A percentile compares a stretch with the other conserved stretches of the same genome.
Evolutionary conservation across 2,888 invertebrate genomes (phyloP).

Genomic region (Eilema griseolum): DNA sequence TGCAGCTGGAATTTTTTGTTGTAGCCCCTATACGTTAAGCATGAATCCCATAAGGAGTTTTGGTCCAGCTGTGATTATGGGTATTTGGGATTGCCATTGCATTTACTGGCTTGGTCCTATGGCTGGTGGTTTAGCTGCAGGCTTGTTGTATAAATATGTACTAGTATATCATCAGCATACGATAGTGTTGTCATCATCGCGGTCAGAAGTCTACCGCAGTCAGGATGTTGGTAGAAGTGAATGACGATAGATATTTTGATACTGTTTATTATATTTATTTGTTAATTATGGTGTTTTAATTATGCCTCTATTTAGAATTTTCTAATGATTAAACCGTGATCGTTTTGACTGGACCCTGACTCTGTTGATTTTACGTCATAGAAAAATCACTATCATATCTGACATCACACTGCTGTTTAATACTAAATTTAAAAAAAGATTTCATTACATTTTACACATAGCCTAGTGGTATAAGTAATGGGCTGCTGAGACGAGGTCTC

Average conservation of each 20-base stretch:
- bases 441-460: too few relatives aligned
- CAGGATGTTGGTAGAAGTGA: background rate
- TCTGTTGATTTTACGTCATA: too few relatives aligned
- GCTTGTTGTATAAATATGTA: conserved; percentile 49
- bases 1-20: conserved; percentile 51
- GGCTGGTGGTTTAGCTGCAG: conserved; percentile 50
- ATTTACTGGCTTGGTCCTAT: conserved; percentile 54
- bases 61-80: conserved; percentile 53
- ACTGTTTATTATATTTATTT: background rate
- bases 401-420: too few relatives aligned
- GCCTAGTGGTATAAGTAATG: too few relatives aligned
- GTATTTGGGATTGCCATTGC: conserved; percentile 50
- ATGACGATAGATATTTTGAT: background rate
- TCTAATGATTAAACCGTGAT: too few relatives aligned
- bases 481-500: too few relatives aligned
- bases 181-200: conserved; percentile 3
- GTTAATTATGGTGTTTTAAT: too few relatives aligned
- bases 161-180: conserved; percentile 23
- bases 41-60: conserved; percentile 54
- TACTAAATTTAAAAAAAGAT: too few relatives aligned
- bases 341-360: too few relatives aligned
- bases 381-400: too few relatives aligned
- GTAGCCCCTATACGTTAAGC: conserved; percentile 49
- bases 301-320: too few relatives aligned
- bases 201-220: background rate